These are phyloP conservation scores for Battus philenor DNA, from an alignment of 1,140 invertebrate species.

Conservation along the genomic window DNA sequence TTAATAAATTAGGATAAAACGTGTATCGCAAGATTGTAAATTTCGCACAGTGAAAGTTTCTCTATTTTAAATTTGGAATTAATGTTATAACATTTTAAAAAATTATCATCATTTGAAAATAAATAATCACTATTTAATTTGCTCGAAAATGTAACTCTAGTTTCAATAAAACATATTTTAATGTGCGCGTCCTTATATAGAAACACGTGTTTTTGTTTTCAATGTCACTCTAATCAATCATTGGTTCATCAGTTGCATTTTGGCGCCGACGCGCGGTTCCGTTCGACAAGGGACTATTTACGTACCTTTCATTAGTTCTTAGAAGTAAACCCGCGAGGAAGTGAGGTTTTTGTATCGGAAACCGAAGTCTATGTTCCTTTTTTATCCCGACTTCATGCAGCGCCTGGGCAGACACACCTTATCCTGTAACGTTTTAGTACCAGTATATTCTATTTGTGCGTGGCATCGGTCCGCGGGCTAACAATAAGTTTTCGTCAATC, in stretches of 20 bases:
- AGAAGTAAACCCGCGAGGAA: constrained; percentile 58
- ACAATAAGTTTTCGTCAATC: constrained; percentile 13
- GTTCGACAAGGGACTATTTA: constrained; percentile 53
- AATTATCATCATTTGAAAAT: too few species aligned
- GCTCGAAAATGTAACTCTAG: too few species aligned
- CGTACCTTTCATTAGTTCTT: constrained; percentile 69
- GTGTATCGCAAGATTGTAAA: too few species aligned
- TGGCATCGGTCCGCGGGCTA: neutral
- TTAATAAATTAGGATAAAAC: too few species aligned
- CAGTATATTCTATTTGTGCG: neutral
- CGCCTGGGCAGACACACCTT: constrained; percentile 10
- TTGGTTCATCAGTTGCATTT: constrained; percentile 37
- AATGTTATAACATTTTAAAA: too few species aligned
- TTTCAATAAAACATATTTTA: too few species aligned
- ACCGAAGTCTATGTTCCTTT: constrained; percentile 41
- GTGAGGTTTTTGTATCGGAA: constrained; percentile 68
- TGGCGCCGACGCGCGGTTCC: constrained; percentile 56
- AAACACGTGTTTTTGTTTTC: too few species aligned
- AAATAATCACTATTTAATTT: too few species aligned
- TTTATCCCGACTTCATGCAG: constrained; percentile 33
- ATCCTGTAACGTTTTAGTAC: constrained; percentile 12
- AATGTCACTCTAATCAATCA: constrained; percentile 60
- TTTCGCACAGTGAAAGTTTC: too few species aligned
- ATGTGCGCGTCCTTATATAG: too few species aligned
- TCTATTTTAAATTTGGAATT: too few species aligned